Conservation (phyloP, 2,888 invertebrate genomes). For the Melanostoma scalare region DNA sequence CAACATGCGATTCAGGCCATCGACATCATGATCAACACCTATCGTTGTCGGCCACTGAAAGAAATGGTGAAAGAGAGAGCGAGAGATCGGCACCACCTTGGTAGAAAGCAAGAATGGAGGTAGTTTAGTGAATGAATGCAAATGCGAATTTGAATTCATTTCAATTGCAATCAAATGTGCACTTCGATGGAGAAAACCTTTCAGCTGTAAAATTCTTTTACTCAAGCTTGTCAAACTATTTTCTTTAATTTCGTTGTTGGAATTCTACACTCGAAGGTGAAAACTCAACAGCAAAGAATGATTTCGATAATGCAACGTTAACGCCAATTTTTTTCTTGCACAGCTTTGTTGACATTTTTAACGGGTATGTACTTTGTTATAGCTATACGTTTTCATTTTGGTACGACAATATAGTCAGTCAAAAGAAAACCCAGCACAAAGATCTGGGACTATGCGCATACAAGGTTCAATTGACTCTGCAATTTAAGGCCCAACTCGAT, state of each 20-base stretch:
- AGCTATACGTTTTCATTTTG: too few species aligned
- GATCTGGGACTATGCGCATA: too few species aligned
- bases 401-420: too few species aligned
- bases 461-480: too few species aligned
- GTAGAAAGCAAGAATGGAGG: constrained; percentile 64
- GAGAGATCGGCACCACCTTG: constrained; percentile 30
- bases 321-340: too few species aligned
- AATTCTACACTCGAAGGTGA: too few species aligned
- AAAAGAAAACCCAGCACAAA: too few species aligned
- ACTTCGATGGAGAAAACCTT: constrained; percentile 47
- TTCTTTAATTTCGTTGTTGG: neutral
- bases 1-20: constrained; percentile 37
- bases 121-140: constrained; percentile 41
- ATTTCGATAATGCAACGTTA: too few species aligned
- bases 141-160: constrained; percentile 22
- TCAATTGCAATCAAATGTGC: constrained; percentile 25
- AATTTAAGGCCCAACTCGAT: too few species aligned
- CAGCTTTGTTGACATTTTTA: too few species aligned
- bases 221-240: neutral
- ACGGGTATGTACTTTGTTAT: too few species aligned
- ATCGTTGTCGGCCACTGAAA: neutral
- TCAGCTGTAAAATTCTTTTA: constrained; percentile 27
- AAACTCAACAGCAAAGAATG: too few species aligned
- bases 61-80: constrained; percentile 8
- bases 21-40: constrained; percentile 11